These are phyloP conservation scores for Muscina levida DNA, from an alignment of 2,888 invertebrate species.

Conservation along the genomic window DNA sequence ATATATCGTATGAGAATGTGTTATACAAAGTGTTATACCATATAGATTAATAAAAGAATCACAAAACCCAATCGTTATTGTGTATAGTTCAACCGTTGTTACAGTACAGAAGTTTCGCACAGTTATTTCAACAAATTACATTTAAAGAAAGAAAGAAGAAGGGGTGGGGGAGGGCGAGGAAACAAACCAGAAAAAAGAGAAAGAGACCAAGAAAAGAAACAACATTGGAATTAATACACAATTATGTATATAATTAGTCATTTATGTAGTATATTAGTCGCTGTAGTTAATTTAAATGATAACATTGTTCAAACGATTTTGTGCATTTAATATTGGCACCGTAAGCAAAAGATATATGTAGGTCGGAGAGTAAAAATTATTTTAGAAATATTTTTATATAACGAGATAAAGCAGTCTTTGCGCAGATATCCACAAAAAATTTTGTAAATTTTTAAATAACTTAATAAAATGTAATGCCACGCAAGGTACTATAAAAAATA, in stretches of 20 bases:
- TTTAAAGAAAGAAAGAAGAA: slow-evolving; percentile 31
- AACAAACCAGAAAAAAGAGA: slow-evolving; percentile 53
- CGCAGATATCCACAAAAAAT: no score
- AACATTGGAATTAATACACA: slow-evolving; percentile 61
- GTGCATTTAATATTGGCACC: no score
- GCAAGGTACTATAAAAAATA: no score
- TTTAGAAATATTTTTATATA: no score
- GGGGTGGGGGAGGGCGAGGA: slow-evolving; percentile 22
- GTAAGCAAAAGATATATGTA: no score
- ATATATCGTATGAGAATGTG: slow-evolving; percentile 4
- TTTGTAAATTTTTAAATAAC: no score
- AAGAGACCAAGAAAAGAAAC: slow-evolving; percentile 55
- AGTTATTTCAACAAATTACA: slow-evolving; percentile 33
- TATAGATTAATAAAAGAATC: slow-evolving; percentile 43
- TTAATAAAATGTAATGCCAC: no score
- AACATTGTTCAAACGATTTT: not conserved
- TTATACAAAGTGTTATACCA: slow-evolving; percentile 34
- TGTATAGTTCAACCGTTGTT: slow-evolving; percentile 29
- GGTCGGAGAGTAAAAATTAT: no score
- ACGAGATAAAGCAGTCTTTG: no score
- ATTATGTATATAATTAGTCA: slow-evolving; percentile 34
- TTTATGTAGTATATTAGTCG: not conserved
- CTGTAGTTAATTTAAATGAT: not conserved
- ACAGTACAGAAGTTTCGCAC: slow-evolving; percentile 35
- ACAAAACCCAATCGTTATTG: slow-evolving; percentile 49